phyloP scores from a whole-genome alignment of 2,888 invertebrate genomes.

The Acronicta leporina region DNA sequence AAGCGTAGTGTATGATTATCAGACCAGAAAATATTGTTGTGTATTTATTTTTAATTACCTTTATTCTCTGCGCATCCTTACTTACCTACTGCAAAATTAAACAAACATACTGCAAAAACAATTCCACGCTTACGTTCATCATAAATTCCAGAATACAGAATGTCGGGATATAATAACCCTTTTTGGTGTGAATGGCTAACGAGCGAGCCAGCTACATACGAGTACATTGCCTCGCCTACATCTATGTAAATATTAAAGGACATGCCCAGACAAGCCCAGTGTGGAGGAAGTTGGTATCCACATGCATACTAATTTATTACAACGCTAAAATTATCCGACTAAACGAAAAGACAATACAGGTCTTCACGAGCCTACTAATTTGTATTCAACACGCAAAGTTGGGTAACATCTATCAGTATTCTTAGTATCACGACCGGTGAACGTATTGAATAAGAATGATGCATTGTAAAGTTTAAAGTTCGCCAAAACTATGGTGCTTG shows the following conservation, averaged over 20 bases:
- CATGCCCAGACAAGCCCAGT: conserved; percentile 72
- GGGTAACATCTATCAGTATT: conserved; percentile 78
- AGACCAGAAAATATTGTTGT: not conserved
- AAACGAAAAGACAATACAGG: conserved; percentile 60
- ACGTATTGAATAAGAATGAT: conserved; percentile 78
- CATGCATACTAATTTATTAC: conserved; percentile 82
- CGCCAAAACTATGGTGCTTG: conserved; percentile 76
- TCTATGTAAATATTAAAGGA: conserved; percentile 76
- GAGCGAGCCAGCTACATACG: conserved; percentile 41
- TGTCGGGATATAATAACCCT: conserved; percentile 38
- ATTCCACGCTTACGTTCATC: conserved; percentile 19
- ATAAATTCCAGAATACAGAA: conserved; percentile 34
- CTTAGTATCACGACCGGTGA: conserved; percentile 65
- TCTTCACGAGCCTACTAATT: conserved; percentile 46
- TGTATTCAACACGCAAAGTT: conserved; percentile 54
- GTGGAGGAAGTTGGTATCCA: conserved; percentile 73
- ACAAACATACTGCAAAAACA: conserved; percentile 16
- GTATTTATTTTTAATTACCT: not conserved
- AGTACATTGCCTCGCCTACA: conserved; percentile 45
- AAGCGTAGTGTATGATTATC: not conserved
- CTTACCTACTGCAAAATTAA: conserved; percentile 13
- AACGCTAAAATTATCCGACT: conserved; percentile 67
- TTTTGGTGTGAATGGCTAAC: conserved; percentile 58
- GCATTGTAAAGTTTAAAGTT: conserved; percentile 75
- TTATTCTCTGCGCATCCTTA: not conserved